Conservation (phyloP, 2,888 invertebrate species). For the Mamestra brassicae region DNA sequence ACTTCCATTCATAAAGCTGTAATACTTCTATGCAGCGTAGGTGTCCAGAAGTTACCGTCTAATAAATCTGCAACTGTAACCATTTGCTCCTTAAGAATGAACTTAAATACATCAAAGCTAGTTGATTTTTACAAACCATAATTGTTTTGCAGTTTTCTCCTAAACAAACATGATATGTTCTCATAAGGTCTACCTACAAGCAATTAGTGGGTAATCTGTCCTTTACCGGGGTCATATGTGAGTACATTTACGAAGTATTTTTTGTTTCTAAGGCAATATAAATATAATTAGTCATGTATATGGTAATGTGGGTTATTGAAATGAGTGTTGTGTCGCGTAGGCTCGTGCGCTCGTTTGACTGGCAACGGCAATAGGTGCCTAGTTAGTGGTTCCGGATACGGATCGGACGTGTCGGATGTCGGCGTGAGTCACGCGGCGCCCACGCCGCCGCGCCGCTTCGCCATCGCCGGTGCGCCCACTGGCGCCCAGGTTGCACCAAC, state of each 20-base stretch:
- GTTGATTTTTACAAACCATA: background rate
- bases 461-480: constrained; percentile 68
- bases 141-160: background rate
- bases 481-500: constrained; percentile 62
- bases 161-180: background rate
- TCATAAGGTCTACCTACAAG: background rate
- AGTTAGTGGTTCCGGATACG: constrained; percentile 91
- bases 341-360: constrained; percentile 81
- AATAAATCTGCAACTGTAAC: constrained; percentile 73
- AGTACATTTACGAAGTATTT: background rate
- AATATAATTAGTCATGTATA: constrained; percentile 65
- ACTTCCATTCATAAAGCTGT: constrained; percentile 82
- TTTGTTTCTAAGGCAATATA: constrained; percentile 22
- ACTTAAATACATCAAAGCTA: background rate
- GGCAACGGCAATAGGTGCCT: constrained; percentile 83
- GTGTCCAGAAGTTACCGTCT: constrained; percentile 79
- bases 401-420: constrained; percentile 91
- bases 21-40: constrained; percentile 81
- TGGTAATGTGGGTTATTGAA: constrained; percentile 77
- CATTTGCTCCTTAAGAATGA: constrained; percentile 35
- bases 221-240: background rate
- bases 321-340: constrained; percentile 81
- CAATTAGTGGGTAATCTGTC: background rate
- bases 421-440: constrained; percentile 90
- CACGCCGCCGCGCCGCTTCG: constrained; percentile 67